A percentile compares a stretch with the other conserved stretches of the same genome.
phyloP scores from a whole-genome alignment of 2,888 invertebrate genomes.

The Aspidiotus rigidus region DNA sequence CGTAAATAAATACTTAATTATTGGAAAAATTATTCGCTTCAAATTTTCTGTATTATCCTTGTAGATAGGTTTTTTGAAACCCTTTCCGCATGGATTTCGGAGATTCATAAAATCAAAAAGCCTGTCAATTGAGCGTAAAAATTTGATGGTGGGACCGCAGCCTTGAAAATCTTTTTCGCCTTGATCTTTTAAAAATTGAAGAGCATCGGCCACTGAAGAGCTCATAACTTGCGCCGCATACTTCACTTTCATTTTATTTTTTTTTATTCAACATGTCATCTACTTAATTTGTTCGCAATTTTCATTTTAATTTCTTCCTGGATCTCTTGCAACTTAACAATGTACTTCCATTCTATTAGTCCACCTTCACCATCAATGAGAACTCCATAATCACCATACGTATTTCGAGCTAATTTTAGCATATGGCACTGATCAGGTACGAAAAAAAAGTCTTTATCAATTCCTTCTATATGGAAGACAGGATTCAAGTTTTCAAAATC shows the following conservation, averaged over 20 bases:
- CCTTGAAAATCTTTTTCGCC: slow-evolving; percentile 17
- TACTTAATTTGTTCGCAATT: slow-evolving; percentile 37
- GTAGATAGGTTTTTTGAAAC: slow-evolving; percentile 12
- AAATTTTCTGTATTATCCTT: background rate
- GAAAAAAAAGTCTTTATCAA: background rate
- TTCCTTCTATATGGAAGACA: too few species aligned
- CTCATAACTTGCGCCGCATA: background rate
- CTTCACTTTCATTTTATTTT: slow-evolving; percentile 28
- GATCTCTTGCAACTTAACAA: slow-evolving; percentile 36
- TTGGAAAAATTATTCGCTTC: background rate
- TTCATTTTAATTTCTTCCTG: slow-evolving; percentile 37
- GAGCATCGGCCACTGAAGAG: slow-evolving; percentile 7
- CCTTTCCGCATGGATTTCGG: slow-evolving; percentile 13
- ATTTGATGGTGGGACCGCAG: slow-evolving; percentile 16
- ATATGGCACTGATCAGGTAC: slow-evolving; percentile 39
- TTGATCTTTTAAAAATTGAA: slow-evolving; percentile 16
- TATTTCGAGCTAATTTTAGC: slow-evolving; percentile 39
- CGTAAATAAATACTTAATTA: slow-evolving; percentile 11
- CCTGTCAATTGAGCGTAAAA: slow-evolving; percentile 24
- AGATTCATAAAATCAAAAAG: slow-evolving; percentile 31
- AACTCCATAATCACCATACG: slow-evolving; percentile 35
- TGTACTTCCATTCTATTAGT: slow-evolving; percentile 37
- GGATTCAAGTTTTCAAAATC: too few species aligned
- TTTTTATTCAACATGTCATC: slow-evolving; percentile 35
- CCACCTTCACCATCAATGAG: slow-evolving; percentile 4